phyloP scores from a whole-genome alignment of 2,113 vertebrate genomes.

The Clarias batrachus region DNA sequence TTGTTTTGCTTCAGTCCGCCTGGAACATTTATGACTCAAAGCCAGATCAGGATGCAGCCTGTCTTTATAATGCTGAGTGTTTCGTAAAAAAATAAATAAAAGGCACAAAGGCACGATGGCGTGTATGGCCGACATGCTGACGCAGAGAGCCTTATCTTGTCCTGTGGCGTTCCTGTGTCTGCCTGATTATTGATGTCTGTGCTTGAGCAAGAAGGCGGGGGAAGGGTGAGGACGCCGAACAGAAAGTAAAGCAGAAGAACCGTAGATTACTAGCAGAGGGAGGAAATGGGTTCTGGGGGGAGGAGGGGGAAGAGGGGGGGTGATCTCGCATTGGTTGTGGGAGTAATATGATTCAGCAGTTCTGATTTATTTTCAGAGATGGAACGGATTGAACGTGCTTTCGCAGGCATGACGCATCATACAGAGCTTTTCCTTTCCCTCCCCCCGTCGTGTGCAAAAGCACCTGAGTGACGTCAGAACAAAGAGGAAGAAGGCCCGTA shows the following conservation, averaged over 20 bases:
- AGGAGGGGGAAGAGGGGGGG: not conserved
- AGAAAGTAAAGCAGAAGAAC: slow-evolving; percentile 57
- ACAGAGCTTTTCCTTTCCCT: not conserved
- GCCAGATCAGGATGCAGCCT: slow-evolving; percentile 16
- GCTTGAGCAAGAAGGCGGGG: slow-evolving; percentile 31
- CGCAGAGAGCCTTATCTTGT: slow-evolving; percentile 58
- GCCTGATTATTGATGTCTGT: slow-evolving; percentile 57
- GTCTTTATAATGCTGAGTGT: not conserved
- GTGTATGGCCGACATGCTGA: slow-evolving; percentile 21
- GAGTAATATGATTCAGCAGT: slow-evolving; percentile 40
- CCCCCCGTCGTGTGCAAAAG: not conserved
- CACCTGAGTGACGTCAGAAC: not conserved
- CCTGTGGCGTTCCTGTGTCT: slow-evolving; percentile 52
- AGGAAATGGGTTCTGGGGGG: slow-evolving; percentile 8
- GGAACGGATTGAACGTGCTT: slow-evolving; percentile 7
- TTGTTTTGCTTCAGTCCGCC: not conserved
- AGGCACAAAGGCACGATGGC: slow-evolving; percentile 25
- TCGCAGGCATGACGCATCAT: not conserved
- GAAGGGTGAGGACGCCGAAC: slow-evolving; percentile 36
- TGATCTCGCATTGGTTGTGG: not conserved
- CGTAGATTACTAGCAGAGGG: slow-evolving; percentile 24
- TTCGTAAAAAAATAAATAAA: not conserved
- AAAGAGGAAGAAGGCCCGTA: not conserved
- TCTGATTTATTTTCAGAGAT: not conserved
- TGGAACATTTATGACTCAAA: slow-evolving; percentile 32